Evolutionary conservation across 2,888 invertebrate genomes (phyloP).

Genomic region (Masnerella sp.): DNA sequence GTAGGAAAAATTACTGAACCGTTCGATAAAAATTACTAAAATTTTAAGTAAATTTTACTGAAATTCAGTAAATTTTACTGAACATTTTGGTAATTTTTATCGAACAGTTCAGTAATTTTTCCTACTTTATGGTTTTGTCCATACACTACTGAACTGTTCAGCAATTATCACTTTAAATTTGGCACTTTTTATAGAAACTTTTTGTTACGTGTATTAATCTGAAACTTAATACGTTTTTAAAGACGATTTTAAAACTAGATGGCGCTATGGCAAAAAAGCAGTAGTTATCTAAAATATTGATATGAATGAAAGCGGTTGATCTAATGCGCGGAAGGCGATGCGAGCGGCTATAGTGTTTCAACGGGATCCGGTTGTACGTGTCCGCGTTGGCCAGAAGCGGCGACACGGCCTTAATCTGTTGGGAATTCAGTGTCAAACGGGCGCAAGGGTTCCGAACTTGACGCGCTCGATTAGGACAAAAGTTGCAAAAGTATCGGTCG

Average conservation of each 20-base stretch:
- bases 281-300: slow-evolving; percentile 4
- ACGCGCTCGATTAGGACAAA: slow-evolving; percentile 22
- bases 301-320: slow-evolving; percentile 13
- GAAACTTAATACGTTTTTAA: no score
- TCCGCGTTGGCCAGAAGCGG: slow-evolving; percentile 7
- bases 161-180: no score
- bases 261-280: neutral
- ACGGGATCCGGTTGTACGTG: slow-evolving; percentile 17
- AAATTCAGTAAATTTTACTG: no score
- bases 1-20: no score
- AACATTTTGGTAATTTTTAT: no score
- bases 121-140: no score
- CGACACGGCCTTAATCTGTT: slow-evolving; percentile 14
- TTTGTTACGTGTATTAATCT: no score
- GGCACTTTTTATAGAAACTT: no score
- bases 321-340: slow-evolving; percentile 6
- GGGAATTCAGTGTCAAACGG: slow-evolving; percentile 24
- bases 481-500: slow-evolving; percentile 24
- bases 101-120: no score
- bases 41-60: no score
- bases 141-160: no score
- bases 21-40: no score
- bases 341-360: slow-evolving; percentile 10
- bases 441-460: slow-evolving; percentile 21
- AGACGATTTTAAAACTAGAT: neutral